Conservation (phyloP, 2,888 invertebrate species). For the Synanthedon formicaeformis region DNA sequence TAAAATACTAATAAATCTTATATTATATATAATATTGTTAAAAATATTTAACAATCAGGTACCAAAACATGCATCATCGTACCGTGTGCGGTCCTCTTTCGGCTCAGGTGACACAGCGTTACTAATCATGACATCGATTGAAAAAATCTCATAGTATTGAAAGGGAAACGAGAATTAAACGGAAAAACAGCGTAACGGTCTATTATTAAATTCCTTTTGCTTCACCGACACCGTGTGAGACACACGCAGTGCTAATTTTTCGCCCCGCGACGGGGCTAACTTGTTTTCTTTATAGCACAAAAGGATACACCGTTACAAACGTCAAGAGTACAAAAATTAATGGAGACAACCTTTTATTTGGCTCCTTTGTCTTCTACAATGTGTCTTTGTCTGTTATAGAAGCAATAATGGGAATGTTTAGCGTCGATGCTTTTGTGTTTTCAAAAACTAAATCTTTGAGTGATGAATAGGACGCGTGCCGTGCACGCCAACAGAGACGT, state of each 20-base stretch:
- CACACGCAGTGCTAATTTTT: slow-evolving; percentile 57
- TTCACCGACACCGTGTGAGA: slow-evolving; percentile 18
- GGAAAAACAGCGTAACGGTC: slow-evolving; percentile 31
- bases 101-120: slow-evolving; percentile 63
- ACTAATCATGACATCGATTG: slow-evolving; percentile 39
- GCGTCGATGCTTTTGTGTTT: slow-evolving; percentile 59
- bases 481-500: slow-evolving; percentile 46
- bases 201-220: slow-evolving; percentile 25
- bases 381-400: slow-evolving; percentile 61
- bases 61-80: slow-evolving; percentile 60
- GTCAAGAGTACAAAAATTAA: slow-evolving; percentile 64
- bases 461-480: slow-evolving; percentile 59
- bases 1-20: too few relatives aligned
- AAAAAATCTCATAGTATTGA: slow-evolving; percentile 31
- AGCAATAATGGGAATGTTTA: slow-evolving; percentile 67
- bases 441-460: slow-evolving; percentile 38
- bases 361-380: slow-evolving; percentile 53
- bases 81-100: slow-evolving; percentile 53
- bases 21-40: too few relatives aligned
- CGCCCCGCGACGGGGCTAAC: slow-evolving; percentile 44
- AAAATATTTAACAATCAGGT: slow-evolving; percentile 29
- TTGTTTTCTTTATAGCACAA: slow-evolving; percentile 27
- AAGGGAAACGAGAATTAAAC: slow-evolving; percentile 38
- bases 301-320: slow-evolving; percentile 57
- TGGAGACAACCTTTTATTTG: slow-evolving; percentile 63